Evolutionary conservation across 2,113 vertebrate species (phyloP).

Genomic region (Lagopus leucura): DNA sequence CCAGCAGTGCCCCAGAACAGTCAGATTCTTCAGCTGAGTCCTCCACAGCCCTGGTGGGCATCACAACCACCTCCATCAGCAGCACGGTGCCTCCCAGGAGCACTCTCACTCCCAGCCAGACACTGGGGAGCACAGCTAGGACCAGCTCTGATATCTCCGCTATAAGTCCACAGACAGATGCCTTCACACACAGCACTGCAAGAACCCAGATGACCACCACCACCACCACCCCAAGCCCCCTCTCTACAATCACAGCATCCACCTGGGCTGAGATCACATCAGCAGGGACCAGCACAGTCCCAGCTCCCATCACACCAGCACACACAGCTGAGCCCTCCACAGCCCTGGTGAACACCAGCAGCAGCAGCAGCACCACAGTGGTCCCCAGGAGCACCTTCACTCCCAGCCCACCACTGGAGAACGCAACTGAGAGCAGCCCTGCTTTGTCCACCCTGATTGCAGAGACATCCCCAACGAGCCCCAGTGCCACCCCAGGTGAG

Average conservation of each 20-base stretch:
- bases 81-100: rapidly evolving
- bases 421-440: background rate
- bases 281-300: background rate
- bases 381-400: rapidly evolving
- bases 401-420: background rate
- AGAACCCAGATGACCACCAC: rapidly evolving
- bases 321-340: rapidly evolving
- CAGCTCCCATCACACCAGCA: background rate
- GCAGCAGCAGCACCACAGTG: background rate
- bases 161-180: background rate
- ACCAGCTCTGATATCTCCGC: background rate
- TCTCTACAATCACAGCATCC: too few species aligned
- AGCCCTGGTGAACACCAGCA: background rate
- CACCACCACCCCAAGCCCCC: background rate
- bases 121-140: rapidly evolving
- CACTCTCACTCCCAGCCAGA: background rate
- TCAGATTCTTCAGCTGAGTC: background rate
- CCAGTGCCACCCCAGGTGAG: background rate
- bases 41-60: rapidly evolving
- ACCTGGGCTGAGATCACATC: too few species aligned
- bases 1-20: too few species aligned
- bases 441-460: too few species aligned
- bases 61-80: background rate
- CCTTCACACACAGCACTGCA: background rate
- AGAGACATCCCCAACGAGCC: background rate